A percentile compares a stretch with the other conserved stretches of the same genome.
Evolutionary conservation across 2,888 invertebrate genomes (phyloP).

Genomic region (Chloroclystis v-ata): DNA sequence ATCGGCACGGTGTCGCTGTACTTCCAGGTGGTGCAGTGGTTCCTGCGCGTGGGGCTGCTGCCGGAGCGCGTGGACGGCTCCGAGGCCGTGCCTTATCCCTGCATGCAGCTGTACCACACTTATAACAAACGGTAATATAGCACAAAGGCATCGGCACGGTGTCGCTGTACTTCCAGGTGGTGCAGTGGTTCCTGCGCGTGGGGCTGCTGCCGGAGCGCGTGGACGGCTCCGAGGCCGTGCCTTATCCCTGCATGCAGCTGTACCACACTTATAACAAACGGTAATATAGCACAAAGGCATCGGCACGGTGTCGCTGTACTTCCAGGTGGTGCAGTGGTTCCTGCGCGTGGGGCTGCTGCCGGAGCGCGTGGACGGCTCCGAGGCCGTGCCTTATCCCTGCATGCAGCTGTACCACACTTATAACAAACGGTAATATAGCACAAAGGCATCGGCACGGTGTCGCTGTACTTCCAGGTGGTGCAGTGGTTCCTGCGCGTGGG

Average conservation of each 20-base stretch:
- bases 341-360: constrained; percentile 87
- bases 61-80: constrained; percentile 76
- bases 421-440: constrained; percentile 58
- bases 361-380: constrained; percentile 58
- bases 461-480: constrained; percentile 87
- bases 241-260: constrained; percentile 77
- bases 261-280: constrained; percentile 56
- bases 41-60: constrained; percentile 85
- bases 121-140: constrained; percentile 62
- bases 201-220: constrained; percentile 83
- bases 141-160: constrained; percentile 82
- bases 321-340: constrained; percentile 89
- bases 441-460: constrained; percentile 81
- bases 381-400: constrained; percentile 78
- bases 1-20: constrained; percentile 85
- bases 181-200: constrained; percentile 89
- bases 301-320: constrained; percentile 84
- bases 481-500: constrained; percentile 89
- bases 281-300: constrained; percentile 75
- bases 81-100: constrained; percentile 77
- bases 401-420: constrained; percentile 63
- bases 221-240: constrained; percentile 62
- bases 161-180: constrained; percentile 85
- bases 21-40: constrained; percentile 89
- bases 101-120: constrained; percentile 59